Percentiles rank a stretch among this genome's conserved stretches.
phyloP scores from a whole-genome alignment of 2,888 invertebrate genomes.

The Raillietiella orientalis region DNA sequence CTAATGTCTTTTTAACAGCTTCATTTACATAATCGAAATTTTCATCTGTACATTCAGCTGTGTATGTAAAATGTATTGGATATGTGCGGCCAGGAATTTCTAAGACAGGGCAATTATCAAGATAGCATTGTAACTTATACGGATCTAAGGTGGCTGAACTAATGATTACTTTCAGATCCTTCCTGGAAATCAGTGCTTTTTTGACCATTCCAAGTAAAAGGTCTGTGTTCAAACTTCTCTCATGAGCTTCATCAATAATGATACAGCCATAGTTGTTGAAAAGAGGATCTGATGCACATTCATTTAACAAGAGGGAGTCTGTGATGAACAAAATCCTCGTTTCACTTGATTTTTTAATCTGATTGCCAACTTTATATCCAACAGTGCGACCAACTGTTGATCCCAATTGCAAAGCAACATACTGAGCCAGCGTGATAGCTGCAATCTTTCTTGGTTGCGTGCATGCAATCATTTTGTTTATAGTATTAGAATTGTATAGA shows the following conservation, averaged over 20 bases:
- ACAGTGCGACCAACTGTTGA: conserved; percentile 9
- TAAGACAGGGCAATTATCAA: conserved; percentile 10
- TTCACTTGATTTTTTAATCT: conserved; percentile 6
- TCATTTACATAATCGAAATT: conserved; percentile 8
- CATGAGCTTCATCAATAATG: conserved; percentile 14
- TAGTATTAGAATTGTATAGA: conserved; percentile 10
- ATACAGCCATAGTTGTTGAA: conserved; percentile 9
- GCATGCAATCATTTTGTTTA: conserved; percentile 10
- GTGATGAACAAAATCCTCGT: conserved; percentile 12
- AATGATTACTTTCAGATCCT: conserved; percentile 11
- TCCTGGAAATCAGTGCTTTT: conserved; percentile 8
- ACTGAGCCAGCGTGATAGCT: conserved; percentile 12
- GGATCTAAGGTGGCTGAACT: conserved; percentile 14
- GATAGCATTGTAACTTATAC: conserved; percentile 11
- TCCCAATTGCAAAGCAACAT: conserved; percentile 11
- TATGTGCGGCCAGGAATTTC: conserved; percentile 11
- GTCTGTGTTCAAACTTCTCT: conserved; percentile 13
- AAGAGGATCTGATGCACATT: conserved; percentile 9
- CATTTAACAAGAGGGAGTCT: conserved; percentile 12
- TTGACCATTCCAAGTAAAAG: conserved; percentile 13
- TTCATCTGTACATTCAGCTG: conserved; percentile 6
- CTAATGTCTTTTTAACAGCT: conserved; percentile 10
- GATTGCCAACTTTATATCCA: conserved; percentile 10
- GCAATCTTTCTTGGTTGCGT: conserved; percentile 14
- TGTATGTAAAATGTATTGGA: conserved; percentile 12